phyloP scores from a whole-genome alignment of 2,888 invertebrate genomes.

The Chrysolina oricalcia region DNA sequence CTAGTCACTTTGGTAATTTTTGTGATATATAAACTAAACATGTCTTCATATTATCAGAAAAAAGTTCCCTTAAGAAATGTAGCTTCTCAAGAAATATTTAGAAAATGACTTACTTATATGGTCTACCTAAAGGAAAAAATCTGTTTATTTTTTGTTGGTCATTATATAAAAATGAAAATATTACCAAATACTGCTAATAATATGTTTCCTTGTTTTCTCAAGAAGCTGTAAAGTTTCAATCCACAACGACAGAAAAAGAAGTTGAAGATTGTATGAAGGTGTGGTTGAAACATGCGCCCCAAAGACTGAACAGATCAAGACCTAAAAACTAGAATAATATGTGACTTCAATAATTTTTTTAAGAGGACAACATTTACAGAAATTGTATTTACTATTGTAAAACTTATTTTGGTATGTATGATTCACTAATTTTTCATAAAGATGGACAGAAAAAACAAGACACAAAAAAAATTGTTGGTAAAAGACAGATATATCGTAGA shows the following conservation, averaged over 20 bases:
- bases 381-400: too few relatives aligned
- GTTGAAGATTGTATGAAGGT: conserved; percentile 12
- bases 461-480: conserved; percentile 10
- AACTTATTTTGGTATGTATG: not conserved
- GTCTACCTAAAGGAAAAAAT: too few relatives aligned
- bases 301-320: not conserved
- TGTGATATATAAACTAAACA: not conserved
- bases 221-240: conserved; percentile 15
- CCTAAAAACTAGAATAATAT: not conserved
- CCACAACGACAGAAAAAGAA: not conserved
- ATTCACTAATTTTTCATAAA: conserved; percentile 19
- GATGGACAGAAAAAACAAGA: conserved; percentile 20
- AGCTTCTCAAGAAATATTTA: too few relatives aligned
- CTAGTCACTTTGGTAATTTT: not conserved
- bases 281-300: conserved; percentile 23
- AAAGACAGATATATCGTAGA: conserved; percentile 23
- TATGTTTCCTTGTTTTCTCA: not conserved
- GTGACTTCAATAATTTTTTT: too few relatives aligned
- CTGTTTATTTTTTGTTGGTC: too few relatives aligned
- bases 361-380: too few relatives aligned
- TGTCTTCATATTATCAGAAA: not conserved
- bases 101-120: too few relatives aligned
- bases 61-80: not conserved
- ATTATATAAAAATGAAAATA: too few relatives aligned
- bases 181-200: not conserved